phyloP scores from a whole-genome alignment of 1,140 invertebrate genomes.

The Tetranychus cinnabarinus region DNA sequence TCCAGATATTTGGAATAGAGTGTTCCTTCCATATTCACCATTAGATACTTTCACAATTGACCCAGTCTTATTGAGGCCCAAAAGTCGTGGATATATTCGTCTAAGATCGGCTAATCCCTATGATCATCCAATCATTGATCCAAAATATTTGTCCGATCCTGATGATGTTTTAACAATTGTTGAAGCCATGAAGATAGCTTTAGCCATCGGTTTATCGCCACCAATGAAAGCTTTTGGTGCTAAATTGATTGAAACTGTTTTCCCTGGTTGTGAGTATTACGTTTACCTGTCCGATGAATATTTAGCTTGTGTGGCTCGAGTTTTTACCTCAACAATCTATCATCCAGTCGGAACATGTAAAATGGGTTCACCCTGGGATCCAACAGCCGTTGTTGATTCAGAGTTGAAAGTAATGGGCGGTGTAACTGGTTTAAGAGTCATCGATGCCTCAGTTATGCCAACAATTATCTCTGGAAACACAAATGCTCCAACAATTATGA shows the following conservation, averaged over 20 bases:
- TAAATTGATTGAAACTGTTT: constrained; percentile 37
- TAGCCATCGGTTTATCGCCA: constrained; percentile 19
- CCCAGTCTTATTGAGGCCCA: constrained; percentile 44
- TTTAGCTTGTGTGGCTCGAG: constrained; percentile 19
- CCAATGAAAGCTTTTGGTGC: constrained; percentile 39
- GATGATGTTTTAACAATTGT: constrained; percentile 20
- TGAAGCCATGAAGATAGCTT: constrained; percentile 14
- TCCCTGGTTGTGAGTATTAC: constrained; percentile 48
- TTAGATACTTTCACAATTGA: constrained; percentile 39
- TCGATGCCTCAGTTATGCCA: constrained; percentile 57
- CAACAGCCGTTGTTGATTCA: constrained; percentile 35
- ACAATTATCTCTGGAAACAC: constrained; percentile 40
- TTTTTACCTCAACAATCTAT: constrained; percentile 26
- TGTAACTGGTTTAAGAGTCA: constrained; percentile 16
- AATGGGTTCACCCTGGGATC: constrained; percentile 33
- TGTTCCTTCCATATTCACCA: constrained; percentile 13
- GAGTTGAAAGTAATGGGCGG: constrained; percentile 22
- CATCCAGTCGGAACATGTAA: constrained; percentile 49
- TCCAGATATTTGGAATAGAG: constrained; percentile 7
- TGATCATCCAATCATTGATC: constrained; percentile 46
- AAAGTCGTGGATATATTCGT: constrained; percentile 39
- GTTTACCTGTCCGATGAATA: constrained; percentile 33
- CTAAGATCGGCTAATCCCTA: constrained; percentile 31
- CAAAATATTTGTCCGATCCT: constrained; percentile 43
- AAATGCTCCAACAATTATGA: constrained; percentile 14